Base-by-base conservation (phyloP, 1,140 invertebrate species). In the Neodiprion virginianus region DNA sequence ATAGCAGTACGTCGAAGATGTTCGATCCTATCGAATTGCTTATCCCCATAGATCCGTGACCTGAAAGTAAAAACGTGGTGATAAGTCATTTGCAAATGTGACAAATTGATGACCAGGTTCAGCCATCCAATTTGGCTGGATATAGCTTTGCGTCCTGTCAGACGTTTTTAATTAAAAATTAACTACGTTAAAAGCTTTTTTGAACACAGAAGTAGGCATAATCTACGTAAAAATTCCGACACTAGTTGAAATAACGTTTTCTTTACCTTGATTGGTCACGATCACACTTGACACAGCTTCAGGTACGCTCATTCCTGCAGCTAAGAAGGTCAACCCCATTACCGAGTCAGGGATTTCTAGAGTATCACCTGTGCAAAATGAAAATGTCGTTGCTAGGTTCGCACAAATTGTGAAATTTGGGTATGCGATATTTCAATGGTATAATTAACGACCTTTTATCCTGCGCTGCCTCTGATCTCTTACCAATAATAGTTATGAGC, bases 11-110 rank as follows among this genome's bases (percentile, higher is more conserved):
- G 82, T 96, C 95, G 83, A 96, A 96, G 1, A 95, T 96, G 80
- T 96, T 97, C 7, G 95, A 96, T 10, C 95, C 95, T 78, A 97
- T 95, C 5, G 95, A 95, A 84, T 96, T 97, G 84, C 94, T 95
- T 76, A 97, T 94, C 5, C 95, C 95, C 95, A 96, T 96, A 12
- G 93, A 93, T 47, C 94, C 95, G 81, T 95, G 92, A 76, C 95
- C 95, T 96, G 81, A 76, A 78, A 77, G 17, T 53, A 72, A 84
- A 81, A 74, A 77, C 40, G 81, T 75, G 78, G 75, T 71, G 65
- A 76, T 61, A 61, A 72, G 23, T 2, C 28, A 40, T 40, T 40
- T 40, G 28, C 28, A 40, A 40, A 40, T 40, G 28, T 2, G 5
- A 40, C 28, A 3, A 40, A 5, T 5, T 40, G 28, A 40, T 40